phyloP scores from a whole-genome alignment of 2,888 invertebrate genomes.

The Pyrochroa serraticornis region DNA sequence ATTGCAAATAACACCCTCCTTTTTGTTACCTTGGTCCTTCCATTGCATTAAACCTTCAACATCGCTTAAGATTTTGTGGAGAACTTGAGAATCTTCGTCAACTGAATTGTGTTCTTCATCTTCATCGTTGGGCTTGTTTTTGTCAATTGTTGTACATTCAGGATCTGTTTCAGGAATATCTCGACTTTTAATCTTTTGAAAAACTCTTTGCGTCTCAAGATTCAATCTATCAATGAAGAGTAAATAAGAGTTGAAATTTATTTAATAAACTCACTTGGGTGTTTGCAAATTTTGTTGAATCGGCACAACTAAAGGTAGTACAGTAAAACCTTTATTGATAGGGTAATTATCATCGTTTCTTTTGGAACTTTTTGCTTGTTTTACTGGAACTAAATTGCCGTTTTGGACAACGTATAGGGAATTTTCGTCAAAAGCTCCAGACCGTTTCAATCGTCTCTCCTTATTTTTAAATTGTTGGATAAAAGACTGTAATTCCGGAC shows the following conservation, averaged over 20 bases:
- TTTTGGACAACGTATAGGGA: conserved; percentile 39
- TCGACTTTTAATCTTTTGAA: not conserved
- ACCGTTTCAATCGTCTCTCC: conserved; percentile 1
- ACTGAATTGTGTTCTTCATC: conserved; percentile 12
- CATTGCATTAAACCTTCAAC: conserved; percentile 35
- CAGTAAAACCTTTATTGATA: conserved; percentile 32
- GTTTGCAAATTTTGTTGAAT: conserved; percentile 5
- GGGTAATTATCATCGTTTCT: conserved; percentile 15
- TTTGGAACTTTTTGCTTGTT: conserved; percentile 29
- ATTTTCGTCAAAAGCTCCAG: conserved; percentile 17
- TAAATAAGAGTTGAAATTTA: too few relatives aligned
- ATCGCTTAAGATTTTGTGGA: conserved; percentile 28
- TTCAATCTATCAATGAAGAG: too few relatives aligned
- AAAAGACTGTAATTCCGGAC: conserved; percentile 8
- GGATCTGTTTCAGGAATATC: not conserved
- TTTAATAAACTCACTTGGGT: too few relatives aligned
- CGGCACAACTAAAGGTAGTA: conserved; percentile 40
- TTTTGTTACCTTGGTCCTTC: conserved; percentile 27
- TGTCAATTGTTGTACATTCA: not conserved
- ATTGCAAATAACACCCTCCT: conserved; percentile 37
- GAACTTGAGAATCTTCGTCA: conserved; percentile 11
- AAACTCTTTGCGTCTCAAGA: not conserved
- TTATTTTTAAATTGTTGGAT: conserved; percentile 7
- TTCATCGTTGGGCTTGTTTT: conserved; percentile 8
- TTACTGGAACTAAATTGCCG: conserved; percentile 38